phyloP scores from a whole-genome alignment of 2,888 invertebrate species.

The Andrena marginata region DNA sequence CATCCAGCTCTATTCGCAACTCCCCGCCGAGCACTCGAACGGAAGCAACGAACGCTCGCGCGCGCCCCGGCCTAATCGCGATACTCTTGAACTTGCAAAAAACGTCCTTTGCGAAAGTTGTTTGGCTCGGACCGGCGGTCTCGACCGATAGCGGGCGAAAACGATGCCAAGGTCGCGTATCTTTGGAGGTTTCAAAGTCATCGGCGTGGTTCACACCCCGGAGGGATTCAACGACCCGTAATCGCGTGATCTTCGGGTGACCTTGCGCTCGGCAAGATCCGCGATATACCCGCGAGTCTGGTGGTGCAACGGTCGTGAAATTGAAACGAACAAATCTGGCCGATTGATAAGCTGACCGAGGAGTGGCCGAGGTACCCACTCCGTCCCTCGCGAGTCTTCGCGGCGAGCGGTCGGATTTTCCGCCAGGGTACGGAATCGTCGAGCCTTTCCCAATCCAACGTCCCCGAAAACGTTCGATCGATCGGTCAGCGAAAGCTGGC shows the following conservation, averaged over 20 bases:
- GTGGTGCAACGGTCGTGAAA: conserved; percentile 20
- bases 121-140: not conserved
- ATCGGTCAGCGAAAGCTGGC: too few species aligned
- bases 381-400: too few species aligned
- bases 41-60: too few species aligned
- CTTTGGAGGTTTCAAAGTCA: conserved; percentile 4
- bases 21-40: too few species aligned
- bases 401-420: too few species aligned
- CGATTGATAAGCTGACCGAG: too few species aligned
- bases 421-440: too few species aligned
- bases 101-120: not conserved
- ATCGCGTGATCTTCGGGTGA: conserved; percentile 27
- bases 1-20: too few species aligned
- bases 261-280: conserved; percentile 5
- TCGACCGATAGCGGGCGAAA: conserved; percentile 12
- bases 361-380: too few species aligned
- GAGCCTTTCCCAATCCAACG: too few species aligned
- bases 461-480: too few species aligned
- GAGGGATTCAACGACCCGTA: conserved; percentile 13
- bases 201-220: not conserved
- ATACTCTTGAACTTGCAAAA: not conserved
- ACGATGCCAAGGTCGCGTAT: conserved; percentile 37
- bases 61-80: not conserved
- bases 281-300: not conserved
- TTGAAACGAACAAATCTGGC: not conserved